These are phyloP conservation scores for Aspidiotus rigidus DNA, from an alignment of 2,888 invertebrate species.

Conservation along the genomic window DNA sequence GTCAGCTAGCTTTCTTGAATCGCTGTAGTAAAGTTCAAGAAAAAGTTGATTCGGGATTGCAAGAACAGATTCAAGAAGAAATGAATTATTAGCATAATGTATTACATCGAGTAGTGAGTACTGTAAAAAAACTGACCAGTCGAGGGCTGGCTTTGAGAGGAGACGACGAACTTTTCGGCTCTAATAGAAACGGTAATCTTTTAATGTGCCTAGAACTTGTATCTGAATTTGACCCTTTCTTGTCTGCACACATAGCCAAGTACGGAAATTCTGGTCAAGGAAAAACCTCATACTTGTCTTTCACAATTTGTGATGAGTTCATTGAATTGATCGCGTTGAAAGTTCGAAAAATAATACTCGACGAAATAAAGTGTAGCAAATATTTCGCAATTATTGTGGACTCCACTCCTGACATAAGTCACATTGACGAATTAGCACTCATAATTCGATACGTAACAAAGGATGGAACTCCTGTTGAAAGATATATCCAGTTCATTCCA, in stretches of 20 bases:
- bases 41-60: conserved; percentile 18
- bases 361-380: conserved; percentile 6
- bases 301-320: conserved; percentile 26
- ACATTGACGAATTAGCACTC: conserved; percentile 40
- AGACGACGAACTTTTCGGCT: conserved; percentile 29
- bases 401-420: conserved; percentile 40
- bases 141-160: conserved; percentile 24
- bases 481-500: no score
- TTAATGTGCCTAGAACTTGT: conserved; percentile 27
- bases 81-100: conserved; percentile 41
- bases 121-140: conserved; percentile 38
- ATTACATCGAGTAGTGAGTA: conserved; percentile 38
- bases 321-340: conserved; percentile 26
- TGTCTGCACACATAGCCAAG: conserved; percentile 23
- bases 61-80: conserved; percentile 21
- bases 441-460: no score
- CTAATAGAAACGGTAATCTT: conserved; percentile 27
- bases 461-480: no score
- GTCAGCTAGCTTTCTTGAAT: conserved; percentile 5
- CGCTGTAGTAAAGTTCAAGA: conserved; percentile 12
- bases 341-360: background rate
- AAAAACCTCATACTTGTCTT: conserved; percentile 17
- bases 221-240: conserved; percentile 31
- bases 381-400: conserved; percentile 36
- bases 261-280: conserved; percentile 21